Evolutionary conservation across 2,888 invertebrate species (phyloP).

Genomic region (Drosophila koepferae): DNA sequence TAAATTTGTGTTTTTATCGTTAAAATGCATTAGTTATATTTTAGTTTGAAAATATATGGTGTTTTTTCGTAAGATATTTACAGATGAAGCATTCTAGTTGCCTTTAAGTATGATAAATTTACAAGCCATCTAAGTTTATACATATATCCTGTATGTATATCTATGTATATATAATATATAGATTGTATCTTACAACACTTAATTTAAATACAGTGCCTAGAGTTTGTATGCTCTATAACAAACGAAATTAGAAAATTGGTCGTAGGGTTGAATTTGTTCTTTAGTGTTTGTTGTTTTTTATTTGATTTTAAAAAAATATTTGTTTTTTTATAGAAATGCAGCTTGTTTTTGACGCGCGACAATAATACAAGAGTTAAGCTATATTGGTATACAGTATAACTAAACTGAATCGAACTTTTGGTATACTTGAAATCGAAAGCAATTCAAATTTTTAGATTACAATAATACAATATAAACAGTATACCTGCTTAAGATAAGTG

Average conservation of each 20-base stretch:
- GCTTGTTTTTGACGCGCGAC: slow-evolving; percentile 2
- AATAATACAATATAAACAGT: slow-evolving; percentile 55
- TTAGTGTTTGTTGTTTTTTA: background rate
- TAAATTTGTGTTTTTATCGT: slow-evolving; percentile 53
- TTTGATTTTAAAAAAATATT: too few relatives aligned
- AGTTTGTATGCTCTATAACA: slow-evolving; percentile 36
- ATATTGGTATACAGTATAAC: background rate
- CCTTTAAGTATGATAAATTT: slow-evolving; percentile 69
- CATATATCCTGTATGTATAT: slow-evolving; percentile 22
- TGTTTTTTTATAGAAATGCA: slow-evolving; percentile 29
- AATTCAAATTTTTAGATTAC: slow-evolving; percentile 24
- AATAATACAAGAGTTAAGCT: slow-evolving; percentile 3
- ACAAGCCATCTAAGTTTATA: slow-evolving; percentile 66
- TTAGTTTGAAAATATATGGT: slow-evolving; percentile 61
- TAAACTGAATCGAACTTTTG: slow-evolving; percentile 25
- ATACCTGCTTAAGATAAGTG: slow-evolving; percentile 78
- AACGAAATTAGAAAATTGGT: slow-evolving; percentile 73
- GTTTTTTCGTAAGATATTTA: slow-evolving; percentile 68
- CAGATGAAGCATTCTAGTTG: slow-evolving; percentile 69
- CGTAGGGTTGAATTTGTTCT: slow-evolving; percentile 69
- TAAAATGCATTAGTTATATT: slow-evolving; percentile 64
- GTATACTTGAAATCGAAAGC: slow-evolving; percentile 31
- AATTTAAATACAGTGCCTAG: slow-evolving; percentile 49
- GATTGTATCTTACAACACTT: slow-evolving; percentile 32
- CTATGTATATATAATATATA: slow-evolving; percentile 14